These are phyloP conservation scores for Synchiropus splendidus DNA, from an alignment of 2,113 vertebrate species.

Conservation along the genomic window DNA sequence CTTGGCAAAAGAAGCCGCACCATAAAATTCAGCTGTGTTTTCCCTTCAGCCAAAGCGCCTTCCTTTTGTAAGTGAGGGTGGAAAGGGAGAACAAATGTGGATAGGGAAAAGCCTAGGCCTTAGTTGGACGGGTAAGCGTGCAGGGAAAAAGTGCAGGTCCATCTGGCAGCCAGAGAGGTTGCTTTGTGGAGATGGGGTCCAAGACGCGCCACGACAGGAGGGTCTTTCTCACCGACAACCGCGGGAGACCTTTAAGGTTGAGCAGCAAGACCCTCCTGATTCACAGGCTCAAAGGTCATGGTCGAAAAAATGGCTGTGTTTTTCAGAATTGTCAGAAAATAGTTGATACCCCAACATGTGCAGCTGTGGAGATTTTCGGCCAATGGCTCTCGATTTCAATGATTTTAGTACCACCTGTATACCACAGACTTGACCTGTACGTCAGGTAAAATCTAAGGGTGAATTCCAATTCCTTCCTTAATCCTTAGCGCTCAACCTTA, in stretches of 20 bases:
- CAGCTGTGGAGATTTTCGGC: too few relatives aligned
- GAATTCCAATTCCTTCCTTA: too few relatives aligned
- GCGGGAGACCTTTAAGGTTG: constrained; percentile 62
- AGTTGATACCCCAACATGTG: too few relatives aligned
- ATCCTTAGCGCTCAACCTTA: too few relatives aligned
- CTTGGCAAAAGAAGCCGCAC: constrained; percentile 72
- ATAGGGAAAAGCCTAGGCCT: constrained; percentile 70
- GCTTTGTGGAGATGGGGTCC: constrained; percentile 69
- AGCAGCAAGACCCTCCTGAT: constrained; percentile 29
- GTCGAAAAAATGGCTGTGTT: too few relatives aligned
- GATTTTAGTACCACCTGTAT: too few relatives aligned
- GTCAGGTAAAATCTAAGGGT: too few relatives aligned
- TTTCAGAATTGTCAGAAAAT: too few relatives aligned
- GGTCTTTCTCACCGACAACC: constrained; percentile 67
- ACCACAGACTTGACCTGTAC: too few relatives aligned
- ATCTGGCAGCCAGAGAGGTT: constrained; percentile 69
- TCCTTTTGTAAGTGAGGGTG: constrained; percentile 64
- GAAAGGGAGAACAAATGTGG: constrained; percentile 21
- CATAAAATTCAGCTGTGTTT: constrained; percentile 77
- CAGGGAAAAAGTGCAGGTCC: constrained; percentile 66
- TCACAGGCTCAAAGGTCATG: too few relatives aligned
- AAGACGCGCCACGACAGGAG: constrained; percentile 72
- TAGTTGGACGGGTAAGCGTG: constrained; percentile 69
- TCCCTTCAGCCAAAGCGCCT: constrained; percentile 75
- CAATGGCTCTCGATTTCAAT: too few relatives aligned